phyloP scores from a whole-genome alignment of 2,888 invertebrate genomes.

The Orthonevra nobilis region DNA sequence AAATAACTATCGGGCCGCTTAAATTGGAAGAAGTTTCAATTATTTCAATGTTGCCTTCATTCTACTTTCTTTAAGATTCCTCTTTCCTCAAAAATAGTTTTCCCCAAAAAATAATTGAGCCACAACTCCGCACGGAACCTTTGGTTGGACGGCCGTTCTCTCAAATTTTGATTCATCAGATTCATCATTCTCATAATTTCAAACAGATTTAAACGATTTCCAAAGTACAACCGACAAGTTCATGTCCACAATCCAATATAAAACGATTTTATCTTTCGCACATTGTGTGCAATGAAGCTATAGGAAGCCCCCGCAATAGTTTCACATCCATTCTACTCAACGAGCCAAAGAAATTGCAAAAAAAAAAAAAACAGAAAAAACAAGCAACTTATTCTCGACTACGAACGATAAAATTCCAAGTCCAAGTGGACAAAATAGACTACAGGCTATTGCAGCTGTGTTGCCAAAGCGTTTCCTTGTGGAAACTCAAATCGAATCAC shows the following conservation, averaged over 20 bases:
- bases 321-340: slow-evolving; percentile 8
- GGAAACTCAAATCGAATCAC: slow-evolving; percentile 61
- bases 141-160: too few relatives aligned
- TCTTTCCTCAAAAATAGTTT: too few relatives aligned
- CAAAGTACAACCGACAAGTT: slow-evolving; percentile 53
- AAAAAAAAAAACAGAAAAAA: too few relatives aligned
- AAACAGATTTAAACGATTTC: too few relatives aligned
- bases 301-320: slow-evolving; percentile 61
- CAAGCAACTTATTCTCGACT: background rate
- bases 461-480: slow-evolving; percentile 30
- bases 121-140: too few relatives aligned
- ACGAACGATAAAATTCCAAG: slow-evolving; percentile 40
- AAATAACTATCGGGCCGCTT: too few relatives aligned
- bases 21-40: too few relatives aligned
- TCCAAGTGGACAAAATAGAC: slow-evolving; percentile 68
- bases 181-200: too few relatives aligned
- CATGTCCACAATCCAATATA: slow-evolving; percentile 27
- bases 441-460: slow-evolving; percentile 64
- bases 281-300: slow-evolving; percentile 67
- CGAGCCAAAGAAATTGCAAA: background rate
- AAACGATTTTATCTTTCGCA: slow-evolving; percentile 66
- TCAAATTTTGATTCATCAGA: too few relatives aligned
- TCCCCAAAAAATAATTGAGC: too few relatives aligned
- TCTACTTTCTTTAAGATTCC: too few relatives aligned
- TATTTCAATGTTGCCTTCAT: too few relatives aligned